phyloP scores from a whole-genome alignment of 1,140 invertebrate species.

The Drosophila malerkotliana region DNA sequence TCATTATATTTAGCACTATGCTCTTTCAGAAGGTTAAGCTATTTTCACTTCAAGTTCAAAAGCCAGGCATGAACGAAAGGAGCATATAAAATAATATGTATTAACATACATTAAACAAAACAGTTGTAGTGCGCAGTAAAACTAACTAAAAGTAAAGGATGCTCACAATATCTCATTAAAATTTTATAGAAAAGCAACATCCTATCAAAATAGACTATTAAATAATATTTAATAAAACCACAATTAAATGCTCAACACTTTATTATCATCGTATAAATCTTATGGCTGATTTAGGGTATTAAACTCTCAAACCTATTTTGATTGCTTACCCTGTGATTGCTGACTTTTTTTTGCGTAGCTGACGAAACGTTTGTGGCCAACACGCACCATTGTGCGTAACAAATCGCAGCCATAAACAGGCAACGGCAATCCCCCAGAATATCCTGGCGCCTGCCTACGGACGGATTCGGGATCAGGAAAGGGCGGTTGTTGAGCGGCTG shows the following conservation, averaged over 20 bases:
- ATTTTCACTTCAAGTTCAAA: background rate
- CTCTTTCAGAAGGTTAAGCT: constrained; percentile 11
- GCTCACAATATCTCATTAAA: no score
- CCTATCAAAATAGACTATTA: background rate
- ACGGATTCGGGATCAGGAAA: constrained; percentile 1
- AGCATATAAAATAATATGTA: background rate
- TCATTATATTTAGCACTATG: constrained; percentile 21
- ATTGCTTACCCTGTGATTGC: constrained; percentile 7
- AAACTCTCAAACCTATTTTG: constrained; percentile 10
- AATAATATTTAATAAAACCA: constrained; percentile 1
- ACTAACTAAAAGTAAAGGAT: no score
- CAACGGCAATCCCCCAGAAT: constrained; percentile 54
- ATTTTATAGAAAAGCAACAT: no score
- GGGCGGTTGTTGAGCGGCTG: background rate
- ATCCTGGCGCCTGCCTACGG: constrained; percentile 44
- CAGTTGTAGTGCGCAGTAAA: no score
- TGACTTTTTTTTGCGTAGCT: constrained; percentile 18
- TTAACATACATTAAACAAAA: no score
- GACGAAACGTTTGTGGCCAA: constrained; percentile 59
- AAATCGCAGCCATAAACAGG: constrained; percentile 78
- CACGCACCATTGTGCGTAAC: constrained; percentile 78
- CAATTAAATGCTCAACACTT: constrained; percentile 9
- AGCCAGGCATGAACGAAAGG: background rate
- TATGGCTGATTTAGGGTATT: constrained; percentile 16
- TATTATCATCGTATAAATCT: constrained; percentile 18